Evolutionary conservation across 2,797 vertebrate species (phyloP).

Genomic region (Chiropotes sagulatus): DNA sequence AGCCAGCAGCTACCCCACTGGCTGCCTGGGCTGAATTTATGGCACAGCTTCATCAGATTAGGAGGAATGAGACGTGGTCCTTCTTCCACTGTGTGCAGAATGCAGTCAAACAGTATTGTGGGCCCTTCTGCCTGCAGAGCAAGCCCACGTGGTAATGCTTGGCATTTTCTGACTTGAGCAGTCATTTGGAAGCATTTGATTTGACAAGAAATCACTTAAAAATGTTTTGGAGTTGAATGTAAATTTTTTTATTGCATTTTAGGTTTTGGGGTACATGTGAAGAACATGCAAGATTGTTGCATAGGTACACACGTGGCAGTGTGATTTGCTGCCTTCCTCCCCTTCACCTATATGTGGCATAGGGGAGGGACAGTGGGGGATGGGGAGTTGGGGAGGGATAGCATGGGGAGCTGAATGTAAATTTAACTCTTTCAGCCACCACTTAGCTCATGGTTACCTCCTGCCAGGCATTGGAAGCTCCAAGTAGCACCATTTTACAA

Average conservation of each 20-base stretch:
- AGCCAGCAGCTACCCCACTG: slow-evolving; percentile 67
- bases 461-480: not conserved
- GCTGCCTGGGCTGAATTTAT: slow-evolving; percentile 78
- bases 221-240: not conserved
- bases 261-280: too few relatives aligned
- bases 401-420: not conserved
- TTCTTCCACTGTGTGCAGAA: slow-evolving; percentile 69
- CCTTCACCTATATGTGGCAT: too few relatives aligned
- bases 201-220: slow-evolving; percentile 69
- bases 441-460: not conserved
- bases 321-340: too few relatives aligned
- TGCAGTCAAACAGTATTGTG: slow-evolving; percentile 61
- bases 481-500: not conserved
- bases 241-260: not conserved
- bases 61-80: slow-evolving; percentile 58
- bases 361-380: too few relatives aligned
- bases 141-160: slow-evolving; percentile 49
- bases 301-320: too few relatives aligned
- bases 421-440: not conserved
- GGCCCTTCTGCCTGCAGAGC: slow-evolving; percentile 12
- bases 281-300: too few relatives aligned
- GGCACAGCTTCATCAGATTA: slow-evolving; percentile 80
- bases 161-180: slow-evolving; percentile 66
- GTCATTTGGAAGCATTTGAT: slow-evolving; percentile 63
- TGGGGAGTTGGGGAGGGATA: too few relatives aligned